These are phyloP conservation scores for Melitaea athalia DNA, from an alignment of 2,888 invertebrate species.

Conservation along the genomic window DNA sequence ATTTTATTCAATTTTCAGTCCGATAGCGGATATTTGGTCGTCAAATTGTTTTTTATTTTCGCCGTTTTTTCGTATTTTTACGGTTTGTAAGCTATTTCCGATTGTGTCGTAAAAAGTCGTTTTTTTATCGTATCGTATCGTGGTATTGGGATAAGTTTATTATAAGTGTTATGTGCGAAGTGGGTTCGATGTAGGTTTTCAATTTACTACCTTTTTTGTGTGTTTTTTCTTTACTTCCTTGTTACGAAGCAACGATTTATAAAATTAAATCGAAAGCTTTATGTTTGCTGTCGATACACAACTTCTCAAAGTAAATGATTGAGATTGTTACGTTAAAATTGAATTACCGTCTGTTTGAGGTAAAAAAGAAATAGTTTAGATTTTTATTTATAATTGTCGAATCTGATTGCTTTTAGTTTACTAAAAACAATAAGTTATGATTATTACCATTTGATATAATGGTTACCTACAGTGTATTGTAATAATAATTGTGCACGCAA, in stretches of 20 bases:
- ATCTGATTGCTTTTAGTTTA: too few relatives aligned
- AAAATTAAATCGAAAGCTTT: background rate
- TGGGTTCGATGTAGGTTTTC: background rate
- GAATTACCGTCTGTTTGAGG: too few relatives aligned
- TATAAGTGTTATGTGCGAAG: background rate
- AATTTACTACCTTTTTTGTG: background rate
- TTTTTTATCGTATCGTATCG: background rate
- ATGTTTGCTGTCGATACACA: background rate
- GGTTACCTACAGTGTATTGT: too few relatives aligned
- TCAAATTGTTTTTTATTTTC: conserved; percentile 7
- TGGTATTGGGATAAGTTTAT: conserved; percentile 4
- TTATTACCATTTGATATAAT: too few relatives aligned
- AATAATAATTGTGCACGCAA: too few relatives aligned
- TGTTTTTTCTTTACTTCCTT: background rate
- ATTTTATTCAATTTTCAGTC: conserved; percentile 10
- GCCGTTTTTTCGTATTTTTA: background rate
- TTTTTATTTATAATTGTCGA: too few relatives aligned
- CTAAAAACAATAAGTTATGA: too few relatives aligned
- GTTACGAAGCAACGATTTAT: background rate
- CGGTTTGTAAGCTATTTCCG: conserved; percentile 9
- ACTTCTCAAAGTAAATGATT: too few relatives aligned
- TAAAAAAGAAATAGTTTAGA: too few relatives aligned
- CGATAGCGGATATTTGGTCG: conserved; percentile 10
- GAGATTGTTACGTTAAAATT: too few relatives aligned
- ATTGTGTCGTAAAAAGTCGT: conserved; percentile 2